Evolutionary conservation across 2,797 vertebrate genomes (phyloP), one percentile per base, ranked within the genome.

Genomic region (Coilia nasus): DNA sequence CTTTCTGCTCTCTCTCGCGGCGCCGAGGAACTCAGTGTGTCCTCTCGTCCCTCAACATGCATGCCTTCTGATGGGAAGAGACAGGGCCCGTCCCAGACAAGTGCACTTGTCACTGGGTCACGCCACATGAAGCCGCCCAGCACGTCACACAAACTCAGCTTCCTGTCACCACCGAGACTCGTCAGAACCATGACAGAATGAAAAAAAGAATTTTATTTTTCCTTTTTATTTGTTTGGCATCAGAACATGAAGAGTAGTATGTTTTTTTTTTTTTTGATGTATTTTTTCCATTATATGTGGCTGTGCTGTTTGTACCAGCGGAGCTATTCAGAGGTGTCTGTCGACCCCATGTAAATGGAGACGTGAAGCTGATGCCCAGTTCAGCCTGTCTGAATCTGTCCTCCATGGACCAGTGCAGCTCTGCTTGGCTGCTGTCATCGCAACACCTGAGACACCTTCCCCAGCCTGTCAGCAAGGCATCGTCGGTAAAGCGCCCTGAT

Each of bases 31-130:
- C 35, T 78, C 71, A 21, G 71, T n/a, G 71, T 91, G 89, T 83
- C 89, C 85, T 88, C 87, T 87, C 93, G 93, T 83, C 41, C 91
- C 93, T 88, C 71, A 78, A 19, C 35, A 91, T 90, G 87, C 87
- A 87, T 88, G 88, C 92, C 91, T 87, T 85, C 85, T 93, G 92
- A 95, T 95, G 89, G 91, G 92, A 95, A 95, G 94, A 93, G 94
- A 95, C 94, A 94, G 94, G 91, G 92, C 71, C 90, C 93, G 93
- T 94, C 93, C 93, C 93, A 94, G 94, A 95, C 94, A 95, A 94
- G 94, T 93, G 93, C 94, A 95, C 94, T 94, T 95, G 94, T 95
- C 94, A 94, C 89, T 93, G 94, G 86, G 94, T 92, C 92, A 89
- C 94, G 94, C 94, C 94, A 94, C 93, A 94, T 95, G 94, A 93